Percentiles rank a stretch among this genome's conserved stretches.
phyloP scores from a whole-genome alignment of 2,797 vertebrate species.

The Denticeps clupeoides region DNA sequence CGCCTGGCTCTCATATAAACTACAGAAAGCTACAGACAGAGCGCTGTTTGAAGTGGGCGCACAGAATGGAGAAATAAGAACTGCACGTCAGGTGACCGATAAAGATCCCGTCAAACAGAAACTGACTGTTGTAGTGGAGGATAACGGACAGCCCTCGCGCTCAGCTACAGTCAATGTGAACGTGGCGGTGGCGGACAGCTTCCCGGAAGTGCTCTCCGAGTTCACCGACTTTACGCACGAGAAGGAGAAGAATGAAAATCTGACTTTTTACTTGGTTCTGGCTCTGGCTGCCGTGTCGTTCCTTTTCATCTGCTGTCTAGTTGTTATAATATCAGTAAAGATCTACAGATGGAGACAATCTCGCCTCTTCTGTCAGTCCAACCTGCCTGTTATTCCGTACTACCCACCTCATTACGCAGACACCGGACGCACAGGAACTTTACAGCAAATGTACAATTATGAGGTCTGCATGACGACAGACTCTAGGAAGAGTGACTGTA shows the following conservation, averaged over 20 bases:
- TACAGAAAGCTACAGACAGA: constrained; percentile 7
- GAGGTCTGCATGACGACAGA: constrained; percentile 31
- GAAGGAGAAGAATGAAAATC: constrained; percentile 12
- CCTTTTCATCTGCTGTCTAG: constrained; percentile 13
- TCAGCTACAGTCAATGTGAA: constrained; percentile 45
- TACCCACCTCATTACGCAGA: constrained; percentile 15
- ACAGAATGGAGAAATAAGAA: constrained; percentile 36
- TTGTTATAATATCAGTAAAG: constrained; percentile 33
- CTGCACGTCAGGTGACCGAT: constrained; percentile 5
- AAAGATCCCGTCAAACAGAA: constrained; percentile 48
- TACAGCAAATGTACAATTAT: constrained; percentile 24
- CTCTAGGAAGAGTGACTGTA: constrained; percentile 35
- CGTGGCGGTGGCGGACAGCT: constrained; percentile 34
- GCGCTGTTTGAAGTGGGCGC: constrained; percentile 21
- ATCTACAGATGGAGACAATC: constrained; percentile 18
- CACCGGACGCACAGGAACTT: constrained; percentile 16
- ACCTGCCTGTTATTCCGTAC: constrained; percentile 15
- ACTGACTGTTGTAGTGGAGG: constrained; percentile 47
- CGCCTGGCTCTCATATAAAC: constrained; percentile 27
- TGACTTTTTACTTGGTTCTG: constrained; percentile 23
- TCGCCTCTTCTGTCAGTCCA: constrained; percentile 12
- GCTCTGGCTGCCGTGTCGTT: background rate
- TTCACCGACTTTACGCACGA: constrained; percentile 9
- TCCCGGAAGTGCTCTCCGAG: constrained; percentile 26
- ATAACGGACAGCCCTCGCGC: constrained; percentile 46